A percentile compares a stretch with the other conserved stretches of the same genome.
Evolutionary conservation across 2,797 vertebrate genomes (phyloP).

Genomic region (Microctenopoma lineatum): DNA sequence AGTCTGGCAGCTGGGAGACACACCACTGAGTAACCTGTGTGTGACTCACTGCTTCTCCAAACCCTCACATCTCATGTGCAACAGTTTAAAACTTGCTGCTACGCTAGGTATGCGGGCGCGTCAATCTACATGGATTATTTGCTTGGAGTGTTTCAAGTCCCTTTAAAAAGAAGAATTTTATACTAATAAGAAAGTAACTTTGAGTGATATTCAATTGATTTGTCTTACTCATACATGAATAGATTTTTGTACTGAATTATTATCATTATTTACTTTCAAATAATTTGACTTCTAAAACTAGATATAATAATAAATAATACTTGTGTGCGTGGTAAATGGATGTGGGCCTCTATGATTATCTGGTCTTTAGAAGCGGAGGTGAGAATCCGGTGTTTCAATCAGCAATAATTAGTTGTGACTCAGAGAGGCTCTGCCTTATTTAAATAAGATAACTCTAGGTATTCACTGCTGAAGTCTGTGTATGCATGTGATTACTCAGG

Average conservation of each 20-base stretch:
- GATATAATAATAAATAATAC: too few species aligned
- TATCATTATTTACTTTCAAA: not conserved
- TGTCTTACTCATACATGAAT: not conserved
- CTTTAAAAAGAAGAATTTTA: not conserved
- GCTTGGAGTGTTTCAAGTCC: not conserved
- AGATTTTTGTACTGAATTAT: not conserved
- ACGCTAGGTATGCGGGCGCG: not conserved
- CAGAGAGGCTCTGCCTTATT: too few species aligned
- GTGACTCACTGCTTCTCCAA: slow-evolving; percentile 18
- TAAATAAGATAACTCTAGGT: too few species aligned
- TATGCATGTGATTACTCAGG: too few species aligned
- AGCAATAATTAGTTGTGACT: too few species aligned
- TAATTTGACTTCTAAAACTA: too few species aligned
- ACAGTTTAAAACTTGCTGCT: slow-evolving; percentile 5
- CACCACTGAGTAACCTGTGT: slow-evolving; percentile 40
- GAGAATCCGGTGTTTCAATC: too few species aligned
- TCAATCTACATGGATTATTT: slow-evolving; percentile 8
- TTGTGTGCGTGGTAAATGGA: too few species aligned
- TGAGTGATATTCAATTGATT: slow-evolving; percentile 6
- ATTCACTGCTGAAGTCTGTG: too few species aligned
- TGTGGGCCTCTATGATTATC: too few species aligned
- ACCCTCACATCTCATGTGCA: slow-evolving; percentile 7
- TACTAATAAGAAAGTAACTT: not conserved
- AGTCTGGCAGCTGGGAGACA: slow-evolving; percentile 54
- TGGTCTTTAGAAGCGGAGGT: too few species aligned